Evolutionary conservation across 2,113 vertebrate species (phyloP).

Genomic region (Nymphicus hollandicus): DNA sequence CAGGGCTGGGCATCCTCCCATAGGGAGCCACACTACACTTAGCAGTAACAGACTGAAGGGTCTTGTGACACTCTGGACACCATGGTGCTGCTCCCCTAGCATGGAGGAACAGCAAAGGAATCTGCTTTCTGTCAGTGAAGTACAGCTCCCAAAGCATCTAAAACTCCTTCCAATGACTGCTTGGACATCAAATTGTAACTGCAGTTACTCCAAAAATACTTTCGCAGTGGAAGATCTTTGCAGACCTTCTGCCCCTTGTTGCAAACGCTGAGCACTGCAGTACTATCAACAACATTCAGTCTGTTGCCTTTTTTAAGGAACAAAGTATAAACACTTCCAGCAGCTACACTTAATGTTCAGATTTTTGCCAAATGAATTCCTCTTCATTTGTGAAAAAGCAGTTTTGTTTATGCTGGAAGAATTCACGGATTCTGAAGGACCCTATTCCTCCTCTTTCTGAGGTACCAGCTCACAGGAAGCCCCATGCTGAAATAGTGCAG

Average conservation of each 20-base stretch:
- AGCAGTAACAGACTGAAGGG: not conserved
- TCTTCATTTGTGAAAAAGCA: not conserved
- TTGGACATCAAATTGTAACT: not conserved
- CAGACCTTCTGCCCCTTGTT: not conserved
- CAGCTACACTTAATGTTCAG: not conserved
- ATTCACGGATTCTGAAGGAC: not conserved
- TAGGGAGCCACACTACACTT: not conserved
- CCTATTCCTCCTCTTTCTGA: not conserved
- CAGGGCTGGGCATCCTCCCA: rapidly evolving
- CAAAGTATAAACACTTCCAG: constrained; percentile 29
- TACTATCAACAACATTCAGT: not conserved
- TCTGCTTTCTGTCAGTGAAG: not conserved
- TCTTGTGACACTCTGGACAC: not conserved
- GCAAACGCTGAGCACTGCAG: not conserved
- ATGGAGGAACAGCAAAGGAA: not conserved
- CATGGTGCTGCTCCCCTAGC: rapidly evolving
- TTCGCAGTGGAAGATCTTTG: not conserved
- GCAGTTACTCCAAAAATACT: not conserved
- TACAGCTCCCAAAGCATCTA: not conserved
- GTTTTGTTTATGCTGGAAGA: not conserved
- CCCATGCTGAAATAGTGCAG: not conserved
- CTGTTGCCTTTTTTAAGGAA: constrained; percentile 1
- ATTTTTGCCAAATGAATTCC: not conserved
- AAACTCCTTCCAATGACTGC: not conserved
- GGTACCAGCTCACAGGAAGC: not conserved